Conservation (phyloP, 2,797 vertebrate genomes). For the Hydrolagus colliei region DNA sequence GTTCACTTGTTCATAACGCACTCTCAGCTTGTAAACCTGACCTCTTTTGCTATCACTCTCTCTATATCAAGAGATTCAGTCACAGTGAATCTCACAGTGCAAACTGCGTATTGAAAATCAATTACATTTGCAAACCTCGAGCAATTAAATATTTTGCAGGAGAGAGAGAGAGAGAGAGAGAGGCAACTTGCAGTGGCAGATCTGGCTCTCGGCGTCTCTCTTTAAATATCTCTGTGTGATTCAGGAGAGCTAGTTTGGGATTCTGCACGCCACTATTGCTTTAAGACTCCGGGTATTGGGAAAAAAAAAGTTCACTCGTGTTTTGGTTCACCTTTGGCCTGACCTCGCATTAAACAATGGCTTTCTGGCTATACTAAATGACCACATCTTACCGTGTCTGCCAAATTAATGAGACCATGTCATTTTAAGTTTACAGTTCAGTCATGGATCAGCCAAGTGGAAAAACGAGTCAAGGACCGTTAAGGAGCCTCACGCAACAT, state of each 20-base stretch:
- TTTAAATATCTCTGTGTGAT: too few species aligned
- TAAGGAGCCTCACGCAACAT: conserved; percentile 73
- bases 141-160: background rate
- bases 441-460: conserved; percentile 80
- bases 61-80: too few species aligned
- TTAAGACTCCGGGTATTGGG: conserved; percentile 59
- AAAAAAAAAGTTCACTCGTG: conserved; percentile 74
- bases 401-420: conserved; percentile 98
- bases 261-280: conserved; percentile 49
- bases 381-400: conserved; percentile 80
- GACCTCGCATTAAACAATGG: conserved; percentile 85
- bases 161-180: too few species aligned
- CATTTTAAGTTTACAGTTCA: conserved; percentile 88
- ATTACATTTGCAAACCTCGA: background rate
- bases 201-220: too few species aligned
- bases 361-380: conserved; percentile 85
- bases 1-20: background rate
- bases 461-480: conserved; percentile 76
- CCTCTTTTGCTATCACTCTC: background rate
- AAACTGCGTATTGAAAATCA: background rate
- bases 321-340: conserved; percentile 92
- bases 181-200: too few species aligned
- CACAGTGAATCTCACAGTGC: background rate
- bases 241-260: background rate
- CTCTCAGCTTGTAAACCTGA: background rate